A percentile compares a stretch with the other conserved stretches of the same genome.
Conservation (phyloP, 2,888 invertebrate genomes). For the Ischnus inquisitorius region DNA sequence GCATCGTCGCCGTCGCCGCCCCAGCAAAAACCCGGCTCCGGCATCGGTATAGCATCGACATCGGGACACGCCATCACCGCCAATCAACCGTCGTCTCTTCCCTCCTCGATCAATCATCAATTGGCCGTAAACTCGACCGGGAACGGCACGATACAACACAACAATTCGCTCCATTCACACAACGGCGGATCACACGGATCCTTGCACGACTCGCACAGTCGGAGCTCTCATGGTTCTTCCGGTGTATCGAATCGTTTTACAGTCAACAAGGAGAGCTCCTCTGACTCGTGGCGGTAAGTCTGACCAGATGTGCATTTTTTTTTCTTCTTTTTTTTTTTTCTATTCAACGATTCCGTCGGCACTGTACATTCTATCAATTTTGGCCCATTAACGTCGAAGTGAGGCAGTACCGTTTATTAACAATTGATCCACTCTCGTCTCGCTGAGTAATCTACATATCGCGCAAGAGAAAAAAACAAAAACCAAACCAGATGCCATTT, state of each 20-base stretch:
- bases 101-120: slow-evolving; percentile 60
- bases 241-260: slow-evolving; percentile 66
- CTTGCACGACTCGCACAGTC: slow-evolving; percentile 76
- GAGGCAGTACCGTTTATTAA: slow-evolving; percentile 15
- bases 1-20: slow-evolving; percentile 21
- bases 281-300: slow-evolving; percentile 70
- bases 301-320: not conserved
- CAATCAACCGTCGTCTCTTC: slow-evolving; percentile 64
- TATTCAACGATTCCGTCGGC: not conserved
- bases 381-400: not conserved
- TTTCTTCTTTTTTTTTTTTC: not conserved
- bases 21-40: slow-evolving; percentile 11
- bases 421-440: not conserved
- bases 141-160: slow-evolving; percentile 45
- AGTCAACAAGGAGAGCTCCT: slow-evolving; percentile 63
- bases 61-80: not conserved
- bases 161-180: slow-evolving; percentile 70
- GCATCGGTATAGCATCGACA: not conserved
- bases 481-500: slow-evolving; percentile 3
- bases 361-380: slow-evolving; percentile 6
- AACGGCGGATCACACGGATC: slow-evolving; percentile 75
- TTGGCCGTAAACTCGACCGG: slow-evolving; percentile 23
- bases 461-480: slow-evolving; percentile 5
- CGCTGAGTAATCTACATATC: not conserved
- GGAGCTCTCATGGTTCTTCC: slow-evolving; percentile 76